Evolutionary conservation across 2,797 vertebrate genomes (phyloP).

Genomic region (Parambassis ranga): DNA sequence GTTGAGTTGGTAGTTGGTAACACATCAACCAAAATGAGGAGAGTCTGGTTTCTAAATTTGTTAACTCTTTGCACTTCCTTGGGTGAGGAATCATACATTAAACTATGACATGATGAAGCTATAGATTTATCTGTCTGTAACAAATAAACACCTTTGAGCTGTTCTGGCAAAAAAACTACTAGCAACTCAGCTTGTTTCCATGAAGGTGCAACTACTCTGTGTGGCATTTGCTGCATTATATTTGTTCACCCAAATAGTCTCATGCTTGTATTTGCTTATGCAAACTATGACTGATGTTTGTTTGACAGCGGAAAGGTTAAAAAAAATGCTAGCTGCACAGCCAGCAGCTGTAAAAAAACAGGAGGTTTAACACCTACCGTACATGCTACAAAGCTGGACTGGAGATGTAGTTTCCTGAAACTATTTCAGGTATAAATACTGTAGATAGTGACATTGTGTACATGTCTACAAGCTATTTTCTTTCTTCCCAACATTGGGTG

Average conservation of each 20-base stretch:
- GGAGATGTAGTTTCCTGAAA: too few species aligned
- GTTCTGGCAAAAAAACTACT: not conserved
- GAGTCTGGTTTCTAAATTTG: too few species aligned
- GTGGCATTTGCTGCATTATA: not conserved
- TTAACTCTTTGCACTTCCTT: too few species aligned
- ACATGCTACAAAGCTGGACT: not conserved
- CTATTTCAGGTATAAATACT: too few species aligned
- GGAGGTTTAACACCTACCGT: not conserved
- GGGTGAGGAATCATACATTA: too few species aligned
- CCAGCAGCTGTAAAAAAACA: not conserved
- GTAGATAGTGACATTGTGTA: not conserved
- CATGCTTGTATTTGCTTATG: not conserved
- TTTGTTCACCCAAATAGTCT: conserved; percentile 11
- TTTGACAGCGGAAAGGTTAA: not conserved
- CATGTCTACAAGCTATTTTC: not conserved
- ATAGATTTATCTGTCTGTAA: not conserved
- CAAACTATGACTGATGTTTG: conserved; percentile 15
- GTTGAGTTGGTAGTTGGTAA: too few species aligned
- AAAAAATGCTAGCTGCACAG: conserved; percentile 1
- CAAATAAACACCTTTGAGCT: not conserved
- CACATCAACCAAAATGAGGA: too few species aligned
- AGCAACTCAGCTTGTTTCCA: conserved; percentile 3
- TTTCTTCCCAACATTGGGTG: not conserved
- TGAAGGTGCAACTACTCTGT: conserved; percentile 11
- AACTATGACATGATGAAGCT: too few species aligned